These are phyloP conservation scores for Odontothrips loti DNA, from an alignment of 2,888 invertebrate genomes.

Conservation along the genomic window DNA sequence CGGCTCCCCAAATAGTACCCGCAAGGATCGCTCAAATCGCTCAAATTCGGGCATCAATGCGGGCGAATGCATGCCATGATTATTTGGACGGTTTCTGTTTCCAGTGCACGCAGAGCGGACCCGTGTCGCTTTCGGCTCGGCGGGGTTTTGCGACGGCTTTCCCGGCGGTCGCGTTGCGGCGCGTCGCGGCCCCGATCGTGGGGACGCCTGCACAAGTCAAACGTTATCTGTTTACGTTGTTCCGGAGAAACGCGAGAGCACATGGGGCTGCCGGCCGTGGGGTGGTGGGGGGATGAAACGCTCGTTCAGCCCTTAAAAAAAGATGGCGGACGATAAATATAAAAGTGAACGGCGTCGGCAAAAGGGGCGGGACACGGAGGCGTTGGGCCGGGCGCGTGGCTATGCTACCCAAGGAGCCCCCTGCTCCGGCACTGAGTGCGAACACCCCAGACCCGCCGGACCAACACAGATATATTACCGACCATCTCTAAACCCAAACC, in stretches of 20 bases:
- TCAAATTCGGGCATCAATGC: too few relatives aligned
- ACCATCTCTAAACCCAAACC: too few relatives aligned
- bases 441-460: too few relatives aligned
- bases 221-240: constrained; percentile 24
- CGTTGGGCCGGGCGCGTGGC: not conserved
- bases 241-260: constrained; percentile 4
- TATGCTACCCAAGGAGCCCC: not conserved
- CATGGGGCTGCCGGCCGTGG: not conserved
- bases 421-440: not conserved
- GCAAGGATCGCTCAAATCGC: too few relatives aligned
- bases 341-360: constrained; percentile 20
- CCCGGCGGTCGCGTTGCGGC: not conserved
- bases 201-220: not conserved
- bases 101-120: too few relatives aligned
- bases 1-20: too few relatives aligned
- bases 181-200: not conserved
- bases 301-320: constrained; percentile 22
- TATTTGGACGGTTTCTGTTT: too few relatives aligned
- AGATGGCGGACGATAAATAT: constrained; percentile 24
- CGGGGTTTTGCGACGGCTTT: too few relatives aligned
- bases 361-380: not conserved
- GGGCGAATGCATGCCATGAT: too few relatives aligned
- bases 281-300: not conserved
- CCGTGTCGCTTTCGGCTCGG: too few relatives aligned
- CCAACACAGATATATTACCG: too few relatives aligned